Evolutionary conservation across 2,797 vertebrate species (phyloP).

Genomic region (Bryconaethiops microstoma): DNA sequence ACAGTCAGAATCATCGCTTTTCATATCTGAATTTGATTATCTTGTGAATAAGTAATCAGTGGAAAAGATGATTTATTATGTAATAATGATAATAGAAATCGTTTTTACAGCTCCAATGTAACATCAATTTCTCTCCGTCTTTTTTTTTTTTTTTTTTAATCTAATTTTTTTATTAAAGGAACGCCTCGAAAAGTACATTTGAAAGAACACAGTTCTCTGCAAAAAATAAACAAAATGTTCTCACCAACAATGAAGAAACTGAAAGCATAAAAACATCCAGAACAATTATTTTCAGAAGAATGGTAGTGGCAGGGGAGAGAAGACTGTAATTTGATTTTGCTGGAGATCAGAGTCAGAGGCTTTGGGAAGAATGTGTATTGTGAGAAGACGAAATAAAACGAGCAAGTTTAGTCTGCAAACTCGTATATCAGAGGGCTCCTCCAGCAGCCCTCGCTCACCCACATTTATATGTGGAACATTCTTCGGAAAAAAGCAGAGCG

Average conservation of each 20-base stretch:
- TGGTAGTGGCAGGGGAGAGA: conserved; percentile 14
- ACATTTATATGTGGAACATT: conserved; percentile 30
- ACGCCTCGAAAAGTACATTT: conserved; percentile 43
- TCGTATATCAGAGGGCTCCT: background rate
- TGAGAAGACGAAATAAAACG: conserved; percentile 21
- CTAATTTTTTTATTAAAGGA: no score
- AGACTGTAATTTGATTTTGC: conserved; percentile 48
- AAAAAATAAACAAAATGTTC: conserved; percentile 45
- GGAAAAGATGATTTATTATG: conserved; percentile 59
- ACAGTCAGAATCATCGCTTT: conserved; percentile 53
- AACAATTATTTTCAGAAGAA: conserved; percentile 51
- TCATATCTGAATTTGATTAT: conserved; percentile 60
- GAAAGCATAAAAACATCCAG: conserved; percentile 40
- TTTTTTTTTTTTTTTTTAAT: no score
- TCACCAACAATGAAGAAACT: conserved; percentile 38
- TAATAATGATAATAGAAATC: conserved; percentile 54
- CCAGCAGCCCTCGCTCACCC: background rate
- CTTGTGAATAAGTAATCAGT: conserved; percentile 61
- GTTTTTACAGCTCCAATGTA: conserved; percentile 56
- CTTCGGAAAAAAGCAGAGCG: conserved; percentile 4
- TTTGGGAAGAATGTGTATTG: conserved; percentile 1
- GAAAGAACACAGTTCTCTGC: conserved; percentile 38
- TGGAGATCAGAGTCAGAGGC: conserved; percentile 44
- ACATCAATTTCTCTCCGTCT: conserved; percentile 33
- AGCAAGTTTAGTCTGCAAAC: conserved; percentile 29